Evolutionary conservation across 1,140 invertebrate species (phyloP).

Genomic region (Cephus cinctus): DNA sequence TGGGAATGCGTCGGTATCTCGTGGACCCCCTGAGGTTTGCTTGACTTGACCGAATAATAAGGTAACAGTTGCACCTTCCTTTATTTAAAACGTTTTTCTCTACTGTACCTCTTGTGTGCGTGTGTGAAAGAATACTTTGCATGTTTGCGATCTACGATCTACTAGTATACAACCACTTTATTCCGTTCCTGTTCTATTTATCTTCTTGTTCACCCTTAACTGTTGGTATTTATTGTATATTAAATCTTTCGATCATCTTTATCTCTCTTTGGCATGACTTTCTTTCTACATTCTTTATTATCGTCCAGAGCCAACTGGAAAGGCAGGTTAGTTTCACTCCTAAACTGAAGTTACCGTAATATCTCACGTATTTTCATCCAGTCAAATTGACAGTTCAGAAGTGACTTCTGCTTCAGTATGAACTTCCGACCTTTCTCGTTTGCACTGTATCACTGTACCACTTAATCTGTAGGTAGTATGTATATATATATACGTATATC

Average conservation of each 20-base stretch:
- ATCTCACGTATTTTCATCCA: too few species aligned
- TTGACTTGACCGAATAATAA: slow-evolving; percentile 58
- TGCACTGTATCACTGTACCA: slow-evolving; percentile 16
- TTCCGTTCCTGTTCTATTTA: background rate
- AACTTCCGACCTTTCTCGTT: slow-evolving; percentile 18
- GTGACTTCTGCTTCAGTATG: too few species aligned
- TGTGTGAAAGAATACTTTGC: too few species aligned
- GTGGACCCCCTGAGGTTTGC: slow-evolving; percentile 59
- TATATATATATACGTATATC: slow-evolving; percentile 12
- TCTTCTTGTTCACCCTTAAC: background rate
- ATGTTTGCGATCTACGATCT: background rate
- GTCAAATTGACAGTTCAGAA: too few species aligned
- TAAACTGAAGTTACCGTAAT: too few species aligned
- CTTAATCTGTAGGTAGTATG: slow-evolving; percentile 28
- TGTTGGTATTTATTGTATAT: slow-evolving; percentile 1
- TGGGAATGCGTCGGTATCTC: slow-evolving; percentile 62
- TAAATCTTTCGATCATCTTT: too few species aligned
- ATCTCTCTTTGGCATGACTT: slow-evolving; percentile 21
- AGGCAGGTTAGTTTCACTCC: too few species aligned
- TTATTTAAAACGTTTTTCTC: too few species aligned
- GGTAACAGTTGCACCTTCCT: slow-evolving; percentile 57
- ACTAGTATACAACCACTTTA: background rate
- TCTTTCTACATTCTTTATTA: slow-evolving; percentile 28
- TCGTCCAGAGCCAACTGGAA: too few species aligned
- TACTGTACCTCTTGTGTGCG: too few species aligned